phyloP scores from a whole-genome alignment of 2,113 vertebrate genomes.

The Urocolius indicus region DNA sequence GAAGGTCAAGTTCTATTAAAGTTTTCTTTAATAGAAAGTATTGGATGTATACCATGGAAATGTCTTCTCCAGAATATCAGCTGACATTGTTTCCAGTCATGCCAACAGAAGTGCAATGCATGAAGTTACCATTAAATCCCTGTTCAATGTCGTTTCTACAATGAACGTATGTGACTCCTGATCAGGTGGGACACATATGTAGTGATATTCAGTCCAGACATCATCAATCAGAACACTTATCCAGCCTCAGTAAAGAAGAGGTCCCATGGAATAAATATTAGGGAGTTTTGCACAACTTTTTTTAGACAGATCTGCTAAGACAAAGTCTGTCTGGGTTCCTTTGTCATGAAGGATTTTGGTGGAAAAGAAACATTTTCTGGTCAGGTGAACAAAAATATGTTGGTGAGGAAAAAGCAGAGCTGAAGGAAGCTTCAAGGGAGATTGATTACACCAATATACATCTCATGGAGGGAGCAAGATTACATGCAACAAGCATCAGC shows the following conservation, averaged over 20 bases:
- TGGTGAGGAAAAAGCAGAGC: background rate
- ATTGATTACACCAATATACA: background rate
- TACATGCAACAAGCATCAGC: background rate
- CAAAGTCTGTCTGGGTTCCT: background rate
- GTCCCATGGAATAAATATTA: background rate
- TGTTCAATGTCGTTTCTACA: background rate
- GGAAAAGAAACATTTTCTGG: background rate
- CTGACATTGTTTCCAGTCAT: background rate
- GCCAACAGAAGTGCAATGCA: background rate
- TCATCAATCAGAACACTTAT: background rate
- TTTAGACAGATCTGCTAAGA: background rate
- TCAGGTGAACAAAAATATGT: background rate
- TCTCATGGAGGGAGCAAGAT: background rate
- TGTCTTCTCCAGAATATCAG: background rate
- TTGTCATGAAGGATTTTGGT: background rate
- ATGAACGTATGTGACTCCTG: background rate
- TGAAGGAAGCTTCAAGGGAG: background rate
- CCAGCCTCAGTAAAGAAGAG: background rate
- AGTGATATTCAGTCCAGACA: background rate
- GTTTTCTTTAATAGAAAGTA: background rate
- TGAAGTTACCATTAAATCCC: background rate
- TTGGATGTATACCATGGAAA: background rate
- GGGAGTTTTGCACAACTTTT: background rate
- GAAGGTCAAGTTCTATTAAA: background rate
- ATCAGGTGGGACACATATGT: background rate